These are phyloP conservation scores for Cromileptes altivelis DNA, from an alignment of 2,113 vertebrate genomes.

Conservation along the genomic window DNA sequence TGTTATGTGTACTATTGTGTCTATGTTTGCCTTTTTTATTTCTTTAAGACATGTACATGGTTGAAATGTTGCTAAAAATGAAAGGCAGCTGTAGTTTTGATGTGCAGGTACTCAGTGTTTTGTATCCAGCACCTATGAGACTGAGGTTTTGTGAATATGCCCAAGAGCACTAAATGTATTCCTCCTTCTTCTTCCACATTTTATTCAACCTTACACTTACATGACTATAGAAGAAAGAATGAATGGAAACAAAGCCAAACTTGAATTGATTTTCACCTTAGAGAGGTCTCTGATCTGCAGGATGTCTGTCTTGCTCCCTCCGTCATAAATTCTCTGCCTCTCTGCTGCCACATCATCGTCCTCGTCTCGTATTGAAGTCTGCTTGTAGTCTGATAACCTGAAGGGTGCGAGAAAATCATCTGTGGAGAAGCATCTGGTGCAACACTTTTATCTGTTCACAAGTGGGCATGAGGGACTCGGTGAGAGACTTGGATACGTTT, in stretches of 20 bases:
- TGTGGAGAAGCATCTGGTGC: background rate
- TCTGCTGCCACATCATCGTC: slow-evolving; percentile 94
- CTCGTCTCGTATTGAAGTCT: slow-evolving; percentile 81
- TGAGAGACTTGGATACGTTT: background rate
- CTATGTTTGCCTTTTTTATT: too few species aligned
- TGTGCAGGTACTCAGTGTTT: background rate
- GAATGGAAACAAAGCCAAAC: slow-evolving; percentile 13
- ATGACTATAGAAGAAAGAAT: slow-evolving; percentile 14
- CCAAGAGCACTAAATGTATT: background rate
- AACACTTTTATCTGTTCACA: background rate
- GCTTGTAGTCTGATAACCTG: slow-evolving; percentile 83
- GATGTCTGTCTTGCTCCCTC: slow-evolving; percentile 89
- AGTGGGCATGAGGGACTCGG: background rate
- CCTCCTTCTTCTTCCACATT: background rate
- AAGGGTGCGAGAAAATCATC: slow-evolving; percentile 12
- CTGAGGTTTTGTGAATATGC: background rate
- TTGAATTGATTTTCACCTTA: slow-evolving; percentile 84
- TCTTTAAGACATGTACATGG: background rate
- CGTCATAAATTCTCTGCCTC: slow-evolving; percentile 89
- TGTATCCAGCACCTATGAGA: background rate
- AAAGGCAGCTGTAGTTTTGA: background rate
- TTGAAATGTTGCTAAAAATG: too few species aligned
- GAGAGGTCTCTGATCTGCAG: slow-evolving; percentile 91
- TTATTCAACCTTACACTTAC: background rate
- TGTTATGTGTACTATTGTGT: background rate